phyloP scores from a whole-genome alignment of 2,888 invertebrate genomes.

The Dichetophora obliterata region DNA sequence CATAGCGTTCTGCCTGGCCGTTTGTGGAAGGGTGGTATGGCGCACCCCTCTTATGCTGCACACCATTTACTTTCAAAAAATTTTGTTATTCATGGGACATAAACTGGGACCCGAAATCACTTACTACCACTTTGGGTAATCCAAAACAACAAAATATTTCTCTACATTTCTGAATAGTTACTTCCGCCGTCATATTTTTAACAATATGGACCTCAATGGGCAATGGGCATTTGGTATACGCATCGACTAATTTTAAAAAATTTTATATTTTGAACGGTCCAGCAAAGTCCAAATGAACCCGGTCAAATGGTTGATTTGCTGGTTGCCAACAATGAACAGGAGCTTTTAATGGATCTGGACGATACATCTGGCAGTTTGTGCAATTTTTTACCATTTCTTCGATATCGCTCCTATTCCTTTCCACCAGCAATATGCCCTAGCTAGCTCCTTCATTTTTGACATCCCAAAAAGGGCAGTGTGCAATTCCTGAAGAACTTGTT shows the following conservation, averaged over 20 bases:
- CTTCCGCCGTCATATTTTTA: too few species aligned
- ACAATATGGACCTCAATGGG: conserved; percentile 58
- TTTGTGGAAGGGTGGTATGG: too few species aligned
- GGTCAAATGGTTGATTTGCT: background rate
- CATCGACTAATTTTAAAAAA: conserved; percentile 62
- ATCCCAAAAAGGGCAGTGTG: conserved; percentile 47
- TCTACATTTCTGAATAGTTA: too few species aligned
- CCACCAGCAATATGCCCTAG: conserved; percentile 49
- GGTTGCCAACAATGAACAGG: conserved; percentile 4
- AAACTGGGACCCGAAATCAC: conserved; percentile 31
- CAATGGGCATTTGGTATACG: conserved; percentile 58
- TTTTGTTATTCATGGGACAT: conserved; percentile 1
- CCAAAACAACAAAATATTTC: too few species aligned
- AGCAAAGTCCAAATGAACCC: conserved; percentile 40
- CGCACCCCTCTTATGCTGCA: too few species aligned
- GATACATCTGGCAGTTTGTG: too few species aligned
- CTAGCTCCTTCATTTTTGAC: conserved; percentile 48
- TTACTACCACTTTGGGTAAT: conserved; percentile 5
- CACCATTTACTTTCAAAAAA: background rate
- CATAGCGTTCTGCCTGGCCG: too few species aligned
- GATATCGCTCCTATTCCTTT: conserved; percentile 32
- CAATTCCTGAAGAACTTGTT: conserved; percentile 39
- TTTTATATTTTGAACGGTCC: background rate
- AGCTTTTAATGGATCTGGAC: too few species aligned
- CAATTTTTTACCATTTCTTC: conserved; percentile 2